Percentiles rank a stretch among this genome's conserved stretches.
phyloP scores from a whole-genome alignment of 2,888 invertebrate genomes.

The Tipula lateralis region DNA sequence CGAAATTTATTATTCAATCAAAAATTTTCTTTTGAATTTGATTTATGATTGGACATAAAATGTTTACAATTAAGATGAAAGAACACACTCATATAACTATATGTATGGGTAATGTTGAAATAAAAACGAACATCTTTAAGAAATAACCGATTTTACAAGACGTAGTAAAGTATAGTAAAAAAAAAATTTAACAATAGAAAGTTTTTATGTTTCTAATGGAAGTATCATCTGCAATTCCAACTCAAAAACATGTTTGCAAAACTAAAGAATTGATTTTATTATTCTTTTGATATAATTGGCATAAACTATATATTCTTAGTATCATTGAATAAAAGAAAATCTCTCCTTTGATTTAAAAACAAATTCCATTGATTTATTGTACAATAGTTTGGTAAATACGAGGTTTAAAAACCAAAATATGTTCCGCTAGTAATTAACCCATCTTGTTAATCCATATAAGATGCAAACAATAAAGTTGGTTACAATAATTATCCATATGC shows the following conservation, averaged over 20 bases:
- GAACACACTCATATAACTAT: not conserved
- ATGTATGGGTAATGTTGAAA: not conserved
- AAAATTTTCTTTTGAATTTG: not conserved
- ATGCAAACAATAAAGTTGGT: not conserved
- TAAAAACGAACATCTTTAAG: not conserved
- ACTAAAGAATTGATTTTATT: not conserved
- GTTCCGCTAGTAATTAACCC: not conserved
- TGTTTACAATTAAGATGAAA: not conserved
- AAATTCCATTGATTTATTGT: not conserved
- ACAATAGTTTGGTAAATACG: not conserved
- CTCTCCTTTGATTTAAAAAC: not conserved
- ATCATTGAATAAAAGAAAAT: not conserved
- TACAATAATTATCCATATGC: not conserved
- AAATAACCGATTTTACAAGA: not conserved
- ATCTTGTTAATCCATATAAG: constrained; percentile 2
- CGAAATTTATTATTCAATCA: not conserved
- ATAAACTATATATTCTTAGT: not conserved
- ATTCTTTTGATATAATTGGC: not conserved
- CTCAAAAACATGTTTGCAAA: not conserved
- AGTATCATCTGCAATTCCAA: not conserved
- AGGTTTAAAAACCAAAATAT: not conserved
- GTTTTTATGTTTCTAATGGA: not conserved
- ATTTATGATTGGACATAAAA: constrained; percentile 12
- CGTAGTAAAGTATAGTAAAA: not conserved
- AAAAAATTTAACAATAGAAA: not conserved